phyloP scores from a whole-genome alignment of 2,113 vertebrate genomes.

The Deroptyus accipitrinus region DNA sequence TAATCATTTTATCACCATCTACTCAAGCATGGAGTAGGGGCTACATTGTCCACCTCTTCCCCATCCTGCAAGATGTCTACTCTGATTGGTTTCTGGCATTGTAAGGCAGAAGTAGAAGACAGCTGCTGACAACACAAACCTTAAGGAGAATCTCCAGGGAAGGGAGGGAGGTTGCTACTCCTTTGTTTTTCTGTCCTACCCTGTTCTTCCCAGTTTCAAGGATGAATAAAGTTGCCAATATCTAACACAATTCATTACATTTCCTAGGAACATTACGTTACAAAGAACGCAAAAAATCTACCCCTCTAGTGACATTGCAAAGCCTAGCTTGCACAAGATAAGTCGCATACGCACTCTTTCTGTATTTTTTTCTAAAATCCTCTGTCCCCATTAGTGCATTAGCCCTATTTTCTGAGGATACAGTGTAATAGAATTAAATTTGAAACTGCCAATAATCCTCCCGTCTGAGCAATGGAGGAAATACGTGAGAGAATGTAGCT shows the following conservation, averaged over 20 bases:
- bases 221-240: not conserved
- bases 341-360: not conserved
- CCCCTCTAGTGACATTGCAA: not conserved
- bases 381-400: not conserved
- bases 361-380: not conserved
- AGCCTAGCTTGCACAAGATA: not conserved
- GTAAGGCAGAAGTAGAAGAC: not conserved
- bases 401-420: not conserved
- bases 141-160: not conserved
- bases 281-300: not conserved
- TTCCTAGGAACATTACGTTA: not conserved
- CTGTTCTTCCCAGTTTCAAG: not conserved
- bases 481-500: not conserved
- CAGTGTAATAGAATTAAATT: constrained; percentile 28
- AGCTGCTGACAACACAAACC: not conserved
- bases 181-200: not conserved
- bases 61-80: no score
- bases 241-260: not conserved
- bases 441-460: not conserved
- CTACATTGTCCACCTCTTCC: not conserved
- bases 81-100: not conserved
- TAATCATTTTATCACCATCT: not conserved
- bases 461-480: not conserved
- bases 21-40: not conserved
- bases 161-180: not conserved